Evolutionary conservation across 2,113 vertebrate species (phyloP).

Genomic region (Dolichallabes microphthalmus): DNA sequence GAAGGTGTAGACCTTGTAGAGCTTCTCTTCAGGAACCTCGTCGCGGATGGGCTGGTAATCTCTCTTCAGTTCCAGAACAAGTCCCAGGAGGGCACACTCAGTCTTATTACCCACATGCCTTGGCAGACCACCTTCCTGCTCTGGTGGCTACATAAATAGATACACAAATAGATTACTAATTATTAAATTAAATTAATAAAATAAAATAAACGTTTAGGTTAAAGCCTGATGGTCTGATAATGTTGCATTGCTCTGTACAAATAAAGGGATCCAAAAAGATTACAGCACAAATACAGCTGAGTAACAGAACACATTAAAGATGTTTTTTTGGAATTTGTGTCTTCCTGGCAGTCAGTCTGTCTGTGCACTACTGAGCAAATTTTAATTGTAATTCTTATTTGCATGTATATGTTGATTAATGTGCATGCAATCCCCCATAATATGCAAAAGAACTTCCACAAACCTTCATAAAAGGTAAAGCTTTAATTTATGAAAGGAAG

Average conservation of each 20-base stretch:
- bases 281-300: not conserved
- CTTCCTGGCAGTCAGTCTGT: too few species aligned
- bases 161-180: not conserved
- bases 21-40: slow-evolving; percentile 90
- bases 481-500: not conserved
- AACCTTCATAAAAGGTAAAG: not conserved
- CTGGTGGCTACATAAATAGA: slow-evolving; percentile 78
- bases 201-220: not conserved
- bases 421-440: not conserved
- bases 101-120: slow-evolving; percentile 97
- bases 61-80: slow-evolving; percentile 86
- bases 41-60: slow-evolving; percentile 90
- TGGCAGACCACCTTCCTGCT: slow-evolving; percentile 92
- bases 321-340: too few species aligned
- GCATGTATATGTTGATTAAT: not conserved
- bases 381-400: not conserved
- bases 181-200: not conserved
- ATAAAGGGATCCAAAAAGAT: not conserved
- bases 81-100: slow-evolving; percentile 87
- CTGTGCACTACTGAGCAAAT: too few species aligned
- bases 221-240: not conserved
- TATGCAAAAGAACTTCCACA: not conserved
- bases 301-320: too few species aligned
- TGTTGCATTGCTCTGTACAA: not conserved
- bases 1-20: slow-evolving; percentile 98